Percentiles rank a stretch among this genome's conserved stretches.
Evolutionary conservation across 2,888 invertebrate genomes (phyloP).

Genomic region (Branchipolynoe longqiensis): DNA sequence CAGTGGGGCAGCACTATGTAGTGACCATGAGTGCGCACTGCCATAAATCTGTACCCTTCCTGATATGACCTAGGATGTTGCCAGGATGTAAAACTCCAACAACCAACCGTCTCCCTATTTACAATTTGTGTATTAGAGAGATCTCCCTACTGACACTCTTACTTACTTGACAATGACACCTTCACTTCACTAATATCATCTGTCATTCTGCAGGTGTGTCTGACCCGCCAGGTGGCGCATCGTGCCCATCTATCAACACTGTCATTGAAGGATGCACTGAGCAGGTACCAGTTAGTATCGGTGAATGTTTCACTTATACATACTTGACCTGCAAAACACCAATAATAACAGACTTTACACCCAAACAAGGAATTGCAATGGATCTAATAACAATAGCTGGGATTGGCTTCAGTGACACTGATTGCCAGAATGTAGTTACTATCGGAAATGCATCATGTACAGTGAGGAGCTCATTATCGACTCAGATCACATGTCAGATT

Average conservation of each 20-base stretch:
- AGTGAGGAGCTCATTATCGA: slow-evolving; percentile 66
- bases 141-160: too few relatives aligned
- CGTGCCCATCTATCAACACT: slow-evolving; percentile 10
- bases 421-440: slow-evolving; percentile 61
- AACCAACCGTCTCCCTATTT: too few relatives aligned
- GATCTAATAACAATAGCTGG: slow-evolving; percentile 76
- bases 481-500: slow-evolving; percentile 69
- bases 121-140: too few relatives aligned
- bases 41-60: too few relatives aligned
- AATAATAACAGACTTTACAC: neutral
- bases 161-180: too few relatives aligned
- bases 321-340: slow-evolving; percentile 51
- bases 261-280: slow-evolving; percentile 51
- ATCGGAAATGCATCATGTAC: slow-evolving; percentile 68
- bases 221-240: slow-evolving; percentile 6
- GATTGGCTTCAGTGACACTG: slow-evolving; percentile 71
- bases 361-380: neutral
- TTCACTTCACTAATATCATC: too few relatives aligned
- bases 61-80: too few relatives aligned
- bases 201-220: slow-evolving; percentile 3
- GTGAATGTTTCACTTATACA: neutral
- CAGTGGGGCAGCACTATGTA: too few relatives aligned
- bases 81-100: too few relatives aligned
- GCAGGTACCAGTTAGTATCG: neutral
- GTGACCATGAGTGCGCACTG: too few relatives aligned